Percentiles rank a stretch among this genome's conserved stretches.
Conservation (phyloP, 2,888 invertebrate genomes). For the Oscheius sp. region DNA sequence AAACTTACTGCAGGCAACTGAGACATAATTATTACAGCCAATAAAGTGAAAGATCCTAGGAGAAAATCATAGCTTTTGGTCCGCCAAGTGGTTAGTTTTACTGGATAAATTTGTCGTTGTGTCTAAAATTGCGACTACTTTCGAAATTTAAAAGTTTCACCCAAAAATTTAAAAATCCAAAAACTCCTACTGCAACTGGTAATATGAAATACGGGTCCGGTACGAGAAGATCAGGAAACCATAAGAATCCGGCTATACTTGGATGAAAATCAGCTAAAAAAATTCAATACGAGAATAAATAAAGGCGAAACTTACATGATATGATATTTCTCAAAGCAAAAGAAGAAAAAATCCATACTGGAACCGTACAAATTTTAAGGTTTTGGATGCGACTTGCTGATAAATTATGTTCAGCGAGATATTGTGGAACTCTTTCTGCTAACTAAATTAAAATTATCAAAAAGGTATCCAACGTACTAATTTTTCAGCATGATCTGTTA, state of each 20-base stretch:
- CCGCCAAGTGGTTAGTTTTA: constrained; percentile 46
- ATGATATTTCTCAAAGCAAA: constrained; percentile 65
- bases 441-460: constrained; percentile 34
- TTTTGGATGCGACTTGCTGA: constrained; percentile 63
- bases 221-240: constrained; percentile 59
- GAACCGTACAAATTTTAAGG: constrained; percentile 63
- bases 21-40: constrained; percentile 62
- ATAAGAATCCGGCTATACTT: constrained; percentile 55
- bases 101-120: constrained; percentile 64
- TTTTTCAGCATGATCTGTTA: constrained; percentile 33
- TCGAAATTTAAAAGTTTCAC: constrained; percentile 41
- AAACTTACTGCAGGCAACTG: constrained; percentile 61
- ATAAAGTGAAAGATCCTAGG: constrained; percentile 59
- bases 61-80: constrained; percentile 58
- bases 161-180: constrained; percentile 65
- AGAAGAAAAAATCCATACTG: constrained; percentile 67
- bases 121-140: constrained; percentile 45
- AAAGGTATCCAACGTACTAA: constrained; percentile 31
- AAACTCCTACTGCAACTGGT: constrained; percentile 59
- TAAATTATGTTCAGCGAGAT: constrained; percentile 52
- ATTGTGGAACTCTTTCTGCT: constrained; percentile 41
- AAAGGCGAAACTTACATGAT: constrained; percentile 38
- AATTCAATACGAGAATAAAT: neutral
- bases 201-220: constrained; percentile 66
- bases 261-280: constrained; percentile 64